Base-by-base conservation (phyloP, 2,888 invertebrate genomes). In the Syrphus vitripennis region DNA sequence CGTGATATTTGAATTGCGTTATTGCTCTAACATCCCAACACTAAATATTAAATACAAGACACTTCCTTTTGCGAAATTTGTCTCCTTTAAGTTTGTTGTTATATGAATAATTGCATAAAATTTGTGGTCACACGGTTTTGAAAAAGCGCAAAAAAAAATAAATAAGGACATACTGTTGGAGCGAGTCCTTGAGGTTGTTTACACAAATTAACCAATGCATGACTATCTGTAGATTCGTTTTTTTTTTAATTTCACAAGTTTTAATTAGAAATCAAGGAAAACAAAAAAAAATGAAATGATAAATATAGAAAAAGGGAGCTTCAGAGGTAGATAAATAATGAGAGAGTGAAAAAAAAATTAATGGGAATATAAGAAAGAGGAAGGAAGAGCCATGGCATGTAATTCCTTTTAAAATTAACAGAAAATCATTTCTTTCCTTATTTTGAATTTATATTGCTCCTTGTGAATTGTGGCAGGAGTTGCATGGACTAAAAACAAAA, bases 201-300 rank as follows among this genome's bases (percentile, higher is more conserved):
- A 40, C 34, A 45, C 21, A 82, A 74, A 82, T 81, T 65, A 82
- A 70, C 53, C 26, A 12, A 29, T 16, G 59, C 50, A 31, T 55
- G 72, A 16, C 65, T 76, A 19, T 70, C 29, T 29, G 1, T 26
- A 24, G 65, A 57, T 50, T n/a, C n/a, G n/a, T n/a, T 67, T 72
- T 10, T 67, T 69, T 84, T 86, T 86, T 81, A 86, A 81, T 86
- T 72, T 77, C 37, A 31, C 77, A 86, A 86, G 72, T 86, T 86
- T 84, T 81, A 86, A 86, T 86, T 86, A 81, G 72, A 86, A 86
- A 77, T 81, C 59, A 37, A 80, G 57, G 71, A 40, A 80, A 69
- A 45, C 45, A 55, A 12, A 7, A 31, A n/a, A 42, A 40, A 21
- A 48, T 45, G 37, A 26, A 37, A 45, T 63, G 26, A 59, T 5